phyloP scores from a whole-genome alignment of 2,113 vertebrate genomes.

The Heptranchias perlo region DNA sequence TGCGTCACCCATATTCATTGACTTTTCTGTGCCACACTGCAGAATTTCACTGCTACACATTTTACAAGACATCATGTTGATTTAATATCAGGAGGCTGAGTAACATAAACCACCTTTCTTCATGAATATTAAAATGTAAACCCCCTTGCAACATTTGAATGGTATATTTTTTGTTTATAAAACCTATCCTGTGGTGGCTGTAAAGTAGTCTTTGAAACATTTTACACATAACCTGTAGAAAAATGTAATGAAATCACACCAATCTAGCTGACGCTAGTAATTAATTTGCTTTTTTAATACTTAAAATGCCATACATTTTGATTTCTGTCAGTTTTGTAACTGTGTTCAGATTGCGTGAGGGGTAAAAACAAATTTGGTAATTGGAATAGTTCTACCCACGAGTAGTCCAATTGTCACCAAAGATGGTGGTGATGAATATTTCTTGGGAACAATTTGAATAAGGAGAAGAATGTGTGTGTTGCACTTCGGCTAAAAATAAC shows the following conservation, averaged over 20 bases:
- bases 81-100: not conserved
- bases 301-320: not conserved
- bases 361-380: not conserved
- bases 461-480: not conserved
- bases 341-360: not conserved
- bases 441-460: not conserved
- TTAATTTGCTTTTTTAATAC: not conserved
- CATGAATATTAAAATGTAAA: not conserved
- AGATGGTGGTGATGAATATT: not conserved
- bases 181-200: not conserved
- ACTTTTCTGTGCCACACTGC: not conserved
- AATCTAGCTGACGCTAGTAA: not conserved
- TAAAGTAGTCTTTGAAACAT: not conserved
- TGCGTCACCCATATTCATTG: not conserved
- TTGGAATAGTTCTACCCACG: not conserved
- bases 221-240: not conserved
- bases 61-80: not conserved
- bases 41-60: not conserved
- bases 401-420: not conserved
- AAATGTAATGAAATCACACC: not conserved
- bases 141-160: not conserved
- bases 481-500: not conserved
- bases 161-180: not conserved
- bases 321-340: not conserved
- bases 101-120: not conserved